Base-by-base conservation (phyloP, 2,797 vertebrate species). In the Sciurus vulgaris region DNA sequence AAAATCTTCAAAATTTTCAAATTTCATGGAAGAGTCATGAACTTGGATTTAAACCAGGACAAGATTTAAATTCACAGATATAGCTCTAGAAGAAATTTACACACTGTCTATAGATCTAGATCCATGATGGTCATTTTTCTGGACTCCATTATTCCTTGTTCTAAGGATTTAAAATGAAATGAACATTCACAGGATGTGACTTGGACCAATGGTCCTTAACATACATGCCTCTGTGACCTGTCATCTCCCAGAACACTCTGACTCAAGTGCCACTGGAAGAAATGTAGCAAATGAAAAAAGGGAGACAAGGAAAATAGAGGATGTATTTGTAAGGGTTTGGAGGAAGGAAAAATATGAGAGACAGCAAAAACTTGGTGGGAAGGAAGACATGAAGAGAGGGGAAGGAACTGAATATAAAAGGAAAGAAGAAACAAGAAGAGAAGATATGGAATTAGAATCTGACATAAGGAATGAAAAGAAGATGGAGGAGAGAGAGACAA, bases 51-150 rank as follows among this genome's bases (percentile, higher is more conserved):
- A 84, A 92, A 96, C 47, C 26, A 70, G 15, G 6, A 20, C 30
- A 87, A 93, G 41, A 69, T 83, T 84, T 96, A 84, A 95, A 81
- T 89, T 89, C 86, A 93, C n/a, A 96, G 69, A 47, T 93, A 20
- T 35, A 86, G 7, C 41, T 83, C 14, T 44, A 84, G n/a, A 91
- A 26, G 30, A 22, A 91, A 89, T 81, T 86, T 84, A 47, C 0
- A 17, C 8, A 56, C 13, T 88, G 74, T 65, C 51, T 73, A 12
- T 72, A 85, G 14, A 73, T 72, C 51, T 90, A 79, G n/a, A 96
- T 88, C 30, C 74, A 76, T 61, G n/a, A 54, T 35, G 24, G 33
- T 81, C 30, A 84, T 51, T 93, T 76, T 65, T 86, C 26, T 79
- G 73, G n/a, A 83, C 59, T 51, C 18, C 51, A 44, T 41, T 95